phyloP scores from a whole-genome alignment of 2,888 invertebrate genomes.

The Calephelis perditalis region DNA sequence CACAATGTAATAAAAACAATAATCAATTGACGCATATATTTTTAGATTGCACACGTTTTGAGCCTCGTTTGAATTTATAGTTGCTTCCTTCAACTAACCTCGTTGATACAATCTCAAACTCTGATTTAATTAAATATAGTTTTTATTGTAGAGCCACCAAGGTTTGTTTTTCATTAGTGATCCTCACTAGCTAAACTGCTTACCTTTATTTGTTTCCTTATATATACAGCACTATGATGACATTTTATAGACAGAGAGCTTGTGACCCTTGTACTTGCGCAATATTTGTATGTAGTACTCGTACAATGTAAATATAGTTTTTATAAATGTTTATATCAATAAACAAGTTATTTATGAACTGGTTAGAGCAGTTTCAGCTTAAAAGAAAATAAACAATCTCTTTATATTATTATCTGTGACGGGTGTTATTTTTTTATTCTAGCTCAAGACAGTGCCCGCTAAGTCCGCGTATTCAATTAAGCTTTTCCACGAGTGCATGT shows the following conservation, averaged over 20 bases:
- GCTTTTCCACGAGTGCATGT: no score
- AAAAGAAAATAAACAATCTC: no score
- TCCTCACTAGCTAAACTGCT: constrained; percentile 11
- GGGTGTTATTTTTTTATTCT: no score
- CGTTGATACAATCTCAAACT: constrained; percentile 32
- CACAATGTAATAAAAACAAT: background rate
- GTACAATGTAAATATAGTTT: background rate
- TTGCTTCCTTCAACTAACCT: constrained; percentile 35
- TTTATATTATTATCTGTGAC: no score
- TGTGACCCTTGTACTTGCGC: background rate
- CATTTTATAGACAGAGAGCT: constrained; percentile 3
- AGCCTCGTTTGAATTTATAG: constrained; percentile 22
- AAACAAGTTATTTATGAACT: no score
- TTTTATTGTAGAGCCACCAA: constrained; percentile 3
- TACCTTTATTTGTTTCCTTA: constrained; percentile 20
- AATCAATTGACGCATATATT: constrained; percentile 9
- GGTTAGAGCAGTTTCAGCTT: no score
- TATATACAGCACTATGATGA: constrained; percentile 1
- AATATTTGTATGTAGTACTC: no score
- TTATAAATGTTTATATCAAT: background rate
- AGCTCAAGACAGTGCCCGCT: no score
- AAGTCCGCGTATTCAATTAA: no score
- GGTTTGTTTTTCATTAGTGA: constrained; percentile 10
- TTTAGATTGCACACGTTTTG: constrained; percentile 21
- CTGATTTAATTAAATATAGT: constrained; percentile 6